Evolutionary conservation across 2,888 invertebrate species (phyloP), one percentile per base, ranked within the genome.

Genomic region (Scaeva pyrastri): DNA sequence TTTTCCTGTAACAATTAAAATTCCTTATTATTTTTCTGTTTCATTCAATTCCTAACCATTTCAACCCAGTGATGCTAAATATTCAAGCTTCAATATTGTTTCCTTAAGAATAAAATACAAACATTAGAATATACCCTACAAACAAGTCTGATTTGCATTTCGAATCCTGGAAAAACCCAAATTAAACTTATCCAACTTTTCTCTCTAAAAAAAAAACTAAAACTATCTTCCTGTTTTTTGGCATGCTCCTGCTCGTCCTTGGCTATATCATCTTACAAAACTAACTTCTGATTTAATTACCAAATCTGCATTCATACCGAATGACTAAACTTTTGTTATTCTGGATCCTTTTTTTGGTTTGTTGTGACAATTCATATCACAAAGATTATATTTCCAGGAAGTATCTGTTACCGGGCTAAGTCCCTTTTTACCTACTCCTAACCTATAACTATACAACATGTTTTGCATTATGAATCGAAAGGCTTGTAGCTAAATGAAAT

Each of bases 271-370:
- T 66, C 19, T 66, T 52, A 52, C 39, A 39, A 50, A 60, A 7
- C 19, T 4, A 48, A 39, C 50, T 8, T 8, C 52, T 14, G 12
- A 52, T 39, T 68, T 21, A 60, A 68, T 52, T 52, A 52, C 39
- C 7, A 52, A 39, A 52, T 39, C 68, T 52, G 68, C 52, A 68
- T 68, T 41, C 68, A 39, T 21, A 52, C 23, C 23, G 23, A 52
- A 68, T 41, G 36, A 68, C 68, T 52, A 52, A 31, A n/a, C 19
- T 52, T 68, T 3, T 31, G 1, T 5, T 52, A n/a, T 23, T 16
- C 12, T 12, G 36, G 14, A 23, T 52, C n/a, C n/a, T n/a, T 23
- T 36, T 39, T 52, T 39, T n/a, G n/a, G n/a, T n/a, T n/a, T n/a
- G n/a, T n/a, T 39, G 21, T 23, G 31, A 19, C 39, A 23, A 68